Evolutionary conservation across 1,140 invertebrate genomes (phyloP).

Genomic region (Drosophila quadrilineata): DNA sequence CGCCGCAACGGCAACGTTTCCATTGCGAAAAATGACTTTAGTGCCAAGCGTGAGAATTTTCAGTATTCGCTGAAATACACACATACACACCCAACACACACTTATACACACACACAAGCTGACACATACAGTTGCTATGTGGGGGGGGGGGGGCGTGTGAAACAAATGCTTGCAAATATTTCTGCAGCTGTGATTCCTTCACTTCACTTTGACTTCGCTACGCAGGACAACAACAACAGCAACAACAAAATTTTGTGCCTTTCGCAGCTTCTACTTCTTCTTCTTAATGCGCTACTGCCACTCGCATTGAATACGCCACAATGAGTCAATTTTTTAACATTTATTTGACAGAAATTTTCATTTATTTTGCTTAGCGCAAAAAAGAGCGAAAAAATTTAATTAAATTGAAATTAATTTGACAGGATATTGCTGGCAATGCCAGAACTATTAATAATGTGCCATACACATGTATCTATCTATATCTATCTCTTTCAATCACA

Average conservation of each 20-base stretch:
- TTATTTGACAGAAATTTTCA: constrained; percentile 79
- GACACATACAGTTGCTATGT: constrained; percentile 1
- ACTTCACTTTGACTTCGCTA: constrained; percentile 1
- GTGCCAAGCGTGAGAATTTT: constrained; percentile 70
- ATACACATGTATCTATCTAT: constrained; percentile 17
- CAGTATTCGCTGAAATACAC: constrained; percentile 18
- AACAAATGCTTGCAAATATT: constrained; percentile 76
- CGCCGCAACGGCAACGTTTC: constrained; percentile 22
- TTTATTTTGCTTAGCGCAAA: constrained; percentile 57
- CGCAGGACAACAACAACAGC: constrained; percentile 4
- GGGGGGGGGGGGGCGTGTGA: constrained; percentile 41
- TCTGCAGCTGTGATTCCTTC: constrained; percentile 73
- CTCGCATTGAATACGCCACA: constrained; percentile 41
- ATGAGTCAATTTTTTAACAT: constrained; percentile 80
- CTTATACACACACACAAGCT: constrained; percentile 3
- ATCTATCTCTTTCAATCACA: too few species aligned
- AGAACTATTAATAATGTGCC: constrained; percentile 74
- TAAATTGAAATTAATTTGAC: constrained; percentile 80
- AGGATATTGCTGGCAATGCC: constrained; percentile 61
- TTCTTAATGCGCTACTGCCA: neutral
- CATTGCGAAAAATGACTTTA: constrained; percentile 69
- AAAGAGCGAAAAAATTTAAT: constrained; percentile 63
- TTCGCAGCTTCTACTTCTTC: constrained; percentile 10
- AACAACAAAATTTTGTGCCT: neutral
- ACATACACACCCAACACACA: constrained; percentile 7